Conservation (phyloP, 1,140 invertebrate genomes). For the Papilio machaon region DNA sequence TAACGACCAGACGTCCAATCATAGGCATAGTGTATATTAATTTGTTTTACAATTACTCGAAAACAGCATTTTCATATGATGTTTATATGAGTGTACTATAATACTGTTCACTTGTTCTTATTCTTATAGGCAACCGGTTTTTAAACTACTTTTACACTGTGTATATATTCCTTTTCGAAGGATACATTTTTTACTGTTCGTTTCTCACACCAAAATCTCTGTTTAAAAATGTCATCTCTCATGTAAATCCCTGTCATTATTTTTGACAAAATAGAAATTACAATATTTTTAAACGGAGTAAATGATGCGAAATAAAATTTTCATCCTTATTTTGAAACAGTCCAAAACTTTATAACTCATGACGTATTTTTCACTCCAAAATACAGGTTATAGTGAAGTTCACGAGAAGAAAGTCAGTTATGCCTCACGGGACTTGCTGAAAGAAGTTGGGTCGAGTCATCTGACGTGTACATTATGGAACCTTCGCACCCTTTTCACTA, state of each 20-base stretch:
- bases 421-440: slow-evolving; percentile 63
- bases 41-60: not conserved
- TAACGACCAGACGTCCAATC: not conserved
- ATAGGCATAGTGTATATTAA: not conserved
- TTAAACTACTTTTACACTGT: no score
- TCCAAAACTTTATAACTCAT: slow-evolving; percentile 42
- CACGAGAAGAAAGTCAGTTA: slow-evolving; percentile 54
- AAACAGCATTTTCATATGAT: not conserved
- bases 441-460: slow-evolving; percentile 67
- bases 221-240: no score
- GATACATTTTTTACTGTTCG: no score
- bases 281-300: no score
- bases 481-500: slow-evolving; percentile 59
- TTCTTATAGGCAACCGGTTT: no score
- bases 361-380: slow-evolving; percentile 1
- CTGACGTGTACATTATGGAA: slow-evolving; percentile 60
- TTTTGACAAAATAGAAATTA: no score
- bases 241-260: no score
- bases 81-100: not conserved
- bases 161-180: no score
- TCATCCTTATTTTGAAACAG: slow-evolving; percentile 30
- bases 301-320: not conserved
- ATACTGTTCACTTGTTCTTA: no score
- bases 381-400: slow-evolving; percentile 53
- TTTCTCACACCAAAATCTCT: no score